Percentiles rank a stretch among this genome's conserved stretches.
phyloP scores from a whole-genome alignment of 2,888 invertebrate species.

The Cosmorhoe ocellata region DNA sequence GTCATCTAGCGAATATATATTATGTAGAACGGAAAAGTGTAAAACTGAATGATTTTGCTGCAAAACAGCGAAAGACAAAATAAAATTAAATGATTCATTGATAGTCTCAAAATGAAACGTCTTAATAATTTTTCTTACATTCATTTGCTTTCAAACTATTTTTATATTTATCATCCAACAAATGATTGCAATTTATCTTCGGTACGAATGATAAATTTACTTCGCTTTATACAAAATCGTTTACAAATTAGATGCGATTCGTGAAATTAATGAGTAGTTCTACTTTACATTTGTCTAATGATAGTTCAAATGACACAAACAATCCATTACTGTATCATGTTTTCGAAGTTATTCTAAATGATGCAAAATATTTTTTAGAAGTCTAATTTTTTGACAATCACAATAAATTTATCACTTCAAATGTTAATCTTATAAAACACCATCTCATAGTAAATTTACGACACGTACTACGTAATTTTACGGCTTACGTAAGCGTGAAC shows the following conservation, averaged over 20 bases:
- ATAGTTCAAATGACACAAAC: background rate
- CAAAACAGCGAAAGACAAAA: background rate
- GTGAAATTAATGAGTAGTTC: slow-evolving; percentile 1
- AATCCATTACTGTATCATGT: background rate
- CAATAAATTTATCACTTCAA: slow-evolving; percentile 8
- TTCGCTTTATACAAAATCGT: background rate
- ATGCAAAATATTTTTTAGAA: background rate
- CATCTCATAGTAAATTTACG: slow-evolving; percentile 27
- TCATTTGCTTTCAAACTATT: slow-evolving; percentile 6
- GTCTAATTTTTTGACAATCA: background rate
- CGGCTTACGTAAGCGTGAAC: slow-evolving; percentile 20
- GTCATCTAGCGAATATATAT: no score
- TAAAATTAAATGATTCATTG: slow-evolving; percentile 16
- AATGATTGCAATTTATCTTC: slow-evolving; percentile 16
- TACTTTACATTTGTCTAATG: background rate
- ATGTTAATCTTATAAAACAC: slow-evolving; percentile 14
- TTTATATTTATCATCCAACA: slow-evolving; percentile 4
- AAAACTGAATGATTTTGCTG: background rate
- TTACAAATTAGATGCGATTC: slow-evolving; percentile 1
- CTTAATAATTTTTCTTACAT: slow-evolving; percentile 12
- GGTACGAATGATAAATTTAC: slow-evolving; percentile 5
- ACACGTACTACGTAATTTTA: slow-evolving; percentile 24
- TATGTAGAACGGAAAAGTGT: background rate
- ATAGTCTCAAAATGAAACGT: slow-evolving; percentile 8
- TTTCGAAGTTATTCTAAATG: background rate